A percentile compares a stretch with the other conserved stretches of the same genome.
These are phyloP conservation scores for Scomber colias DNA, from an alignment of 2,113 vertebrate species.

Conservation along the genomic window DNA sequence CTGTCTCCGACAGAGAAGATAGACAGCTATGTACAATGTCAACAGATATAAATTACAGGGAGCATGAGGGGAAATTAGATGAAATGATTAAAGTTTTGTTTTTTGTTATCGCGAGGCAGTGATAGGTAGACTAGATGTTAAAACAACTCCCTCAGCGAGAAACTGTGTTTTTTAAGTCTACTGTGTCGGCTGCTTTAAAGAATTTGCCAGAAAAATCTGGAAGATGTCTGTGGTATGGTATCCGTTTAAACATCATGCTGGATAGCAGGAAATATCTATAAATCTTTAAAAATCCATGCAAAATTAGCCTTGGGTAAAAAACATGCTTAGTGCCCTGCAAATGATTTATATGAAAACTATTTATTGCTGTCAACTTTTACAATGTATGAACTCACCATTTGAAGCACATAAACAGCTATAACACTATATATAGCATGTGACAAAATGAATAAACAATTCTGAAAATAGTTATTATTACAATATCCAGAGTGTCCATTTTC, in stretches of 20 bases:
- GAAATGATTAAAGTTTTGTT: not conserved
- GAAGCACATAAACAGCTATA: constrained; percentile 5
- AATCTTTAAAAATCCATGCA: too few species aligned
- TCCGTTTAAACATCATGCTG: too few species aligned
- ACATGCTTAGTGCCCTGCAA: too few species aligned
- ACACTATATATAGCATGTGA: not conserved
- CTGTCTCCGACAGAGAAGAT: not conserved
- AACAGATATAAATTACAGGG: constrained; percentile 12
- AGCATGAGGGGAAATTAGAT: not conserved
- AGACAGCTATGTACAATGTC: not conserved
- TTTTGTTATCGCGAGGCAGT: not conserved
- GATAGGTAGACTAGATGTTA: not conserved
- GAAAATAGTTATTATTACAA: not conserved
- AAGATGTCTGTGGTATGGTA: too few species aligned
- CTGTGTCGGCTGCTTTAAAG: too few species aligned
- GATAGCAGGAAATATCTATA: too few species aligned
- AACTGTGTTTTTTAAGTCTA: too few species aligned
- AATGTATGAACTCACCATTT: not conserved
- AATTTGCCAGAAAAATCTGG: too few species aligned
- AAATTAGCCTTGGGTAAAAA: too few species aligned
- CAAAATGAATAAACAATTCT: not conserved
- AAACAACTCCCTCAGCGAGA: too few species aligned
- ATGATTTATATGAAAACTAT: not conserved
- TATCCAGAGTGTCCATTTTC: not conserved
- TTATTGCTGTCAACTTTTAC: not conserved